These are phyloP conservation scores for Amblyjoppa proteus DNA, from an alignment of 2,888 invertebrate genomes.

Conservation along the genomic window DNA sequence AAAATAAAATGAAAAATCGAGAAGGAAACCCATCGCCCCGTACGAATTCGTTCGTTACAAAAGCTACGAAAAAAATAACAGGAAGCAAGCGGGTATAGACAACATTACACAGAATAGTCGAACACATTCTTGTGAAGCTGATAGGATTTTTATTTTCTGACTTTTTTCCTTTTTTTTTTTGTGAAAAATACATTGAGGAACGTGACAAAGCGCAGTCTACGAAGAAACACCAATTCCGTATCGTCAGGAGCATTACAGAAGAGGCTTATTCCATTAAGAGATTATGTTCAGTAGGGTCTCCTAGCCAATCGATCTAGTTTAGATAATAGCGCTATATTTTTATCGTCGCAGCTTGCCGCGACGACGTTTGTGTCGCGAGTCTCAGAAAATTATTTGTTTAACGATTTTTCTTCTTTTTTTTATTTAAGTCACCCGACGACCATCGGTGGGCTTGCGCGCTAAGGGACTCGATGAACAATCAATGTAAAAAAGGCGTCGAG, in stretches of 20 bases:
- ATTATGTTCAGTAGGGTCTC: conserved; percentile 21
- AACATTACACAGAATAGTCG: conserved; percentile 46
- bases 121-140: conserved; percentile 54
- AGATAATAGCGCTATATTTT: conserved; percentile 16
- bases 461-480: neutral
- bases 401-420: neutral
- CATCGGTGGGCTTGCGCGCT: neutral
- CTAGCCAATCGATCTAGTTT: conserved; percentile 29
- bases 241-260: conserved; percentile 19
- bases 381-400: neutral
- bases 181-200: conserved; percentile 44
- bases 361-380: neutral
- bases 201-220: conserved; percentile 50
- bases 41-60: conserved; percentile 10
- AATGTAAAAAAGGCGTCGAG: neutral
- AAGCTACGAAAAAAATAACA: conserved; percentile 45
- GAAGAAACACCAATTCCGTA: conserved; percentile 43
- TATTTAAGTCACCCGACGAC: neutral
- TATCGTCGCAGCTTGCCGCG: neutral
- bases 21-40: neutral
- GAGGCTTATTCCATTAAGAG: conserved; percentile 12
- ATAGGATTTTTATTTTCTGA: neutral
- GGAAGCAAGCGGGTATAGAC: conserved; percentile 60
- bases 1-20: neutral
- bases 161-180: neutral